phyloP scores from a whole-genome alignment of 2,888 invertebrate genomes.

The Hyalella azteca region DNA sequence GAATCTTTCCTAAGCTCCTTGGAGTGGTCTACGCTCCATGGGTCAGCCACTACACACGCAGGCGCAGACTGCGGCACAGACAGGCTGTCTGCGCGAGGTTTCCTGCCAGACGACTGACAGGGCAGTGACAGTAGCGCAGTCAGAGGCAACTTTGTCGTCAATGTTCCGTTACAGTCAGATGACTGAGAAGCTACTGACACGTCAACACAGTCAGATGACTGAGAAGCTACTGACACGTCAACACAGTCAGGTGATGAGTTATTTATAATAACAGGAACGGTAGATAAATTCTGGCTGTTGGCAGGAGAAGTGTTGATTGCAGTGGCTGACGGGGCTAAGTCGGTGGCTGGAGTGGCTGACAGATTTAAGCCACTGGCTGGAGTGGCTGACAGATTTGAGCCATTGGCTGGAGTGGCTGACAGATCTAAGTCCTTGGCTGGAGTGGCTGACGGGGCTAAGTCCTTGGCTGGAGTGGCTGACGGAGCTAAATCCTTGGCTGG shows the following conservation, averaged over 20 bases:
- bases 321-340: no score
- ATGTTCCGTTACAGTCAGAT: no score
- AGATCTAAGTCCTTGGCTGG: background rate
- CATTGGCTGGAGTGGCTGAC: background rate
- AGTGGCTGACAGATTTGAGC: background rate
- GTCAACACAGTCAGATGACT: no score
- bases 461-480: background rate
- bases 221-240: no score
- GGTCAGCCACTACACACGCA: slow-evolving; percentile 66
- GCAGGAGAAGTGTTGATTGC: background rate
- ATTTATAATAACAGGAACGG: no score
- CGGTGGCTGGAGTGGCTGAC: background rate
- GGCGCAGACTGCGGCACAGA: slow-evolving; percentile 62
- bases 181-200: no score
- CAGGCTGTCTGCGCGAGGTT: background rate
- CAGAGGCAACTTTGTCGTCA: background rate
- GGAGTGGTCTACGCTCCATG: slow-evolving; percentile 76
- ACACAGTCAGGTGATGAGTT: no score
- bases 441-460: background rate
- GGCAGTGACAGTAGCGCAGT: slow-evolving; percentile 14
- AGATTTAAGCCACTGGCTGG: background rate
- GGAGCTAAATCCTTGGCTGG: background rate
- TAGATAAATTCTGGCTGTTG: no score
- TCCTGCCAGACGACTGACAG: slow-evolving; percentile 17
- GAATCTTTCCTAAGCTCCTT: slow-evolving; percentile 85